Evolutionary conservation across 2,113 vertebrate species (phyloP).

Genomic region (Lamprotornis superbus): DNA sequence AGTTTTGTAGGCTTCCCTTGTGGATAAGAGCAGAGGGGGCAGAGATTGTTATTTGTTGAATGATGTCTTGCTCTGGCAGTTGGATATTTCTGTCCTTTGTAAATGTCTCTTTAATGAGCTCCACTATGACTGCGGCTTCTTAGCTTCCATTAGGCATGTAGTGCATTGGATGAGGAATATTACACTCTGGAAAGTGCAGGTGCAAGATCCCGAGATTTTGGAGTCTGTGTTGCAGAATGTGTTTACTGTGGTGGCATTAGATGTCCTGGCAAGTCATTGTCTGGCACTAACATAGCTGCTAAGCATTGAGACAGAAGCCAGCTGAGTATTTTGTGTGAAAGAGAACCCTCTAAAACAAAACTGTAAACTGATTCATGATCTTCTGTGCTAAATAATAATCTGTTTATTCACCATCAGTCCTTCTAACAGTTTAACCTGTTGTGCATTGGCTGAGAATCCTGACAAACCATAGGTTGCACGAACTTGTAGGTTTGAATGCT

Average conservation of each 20-base stretch:
- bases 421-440: not conserved
- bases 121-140: not conserved
- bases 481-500: not conserved
- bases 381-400: not conserved
- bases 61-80: not conserved
- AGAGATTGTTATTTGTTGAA: not conserved
- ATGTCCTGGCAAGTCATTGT: not conserved
- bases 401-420: not conserved
- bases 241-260: conserved; percentile 15
- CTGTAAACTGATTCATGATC: not conserved
- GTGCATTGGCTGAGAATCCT: not conserved
- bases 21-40: not conserved
- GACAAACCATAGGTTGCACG: not conserved
- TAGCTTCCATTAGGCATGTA: not conserved
- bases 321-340: not conserved
- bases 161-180: not conserved
- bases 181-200: not conserved
- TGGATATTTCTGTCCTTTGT: not conserved
- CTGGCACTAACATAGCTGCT: not conserved
- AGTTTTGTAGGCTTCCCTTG: not conserved
- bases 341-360: not conserved
- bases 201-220: not conserved
- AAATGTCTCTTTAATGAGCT: not conserved
- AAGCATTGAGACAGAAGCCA: not conserved
- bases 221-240: not conserved